Conservation (phyloP, 2,888 invertebrate genomes). For the Adelognathus sp. region DNA sequence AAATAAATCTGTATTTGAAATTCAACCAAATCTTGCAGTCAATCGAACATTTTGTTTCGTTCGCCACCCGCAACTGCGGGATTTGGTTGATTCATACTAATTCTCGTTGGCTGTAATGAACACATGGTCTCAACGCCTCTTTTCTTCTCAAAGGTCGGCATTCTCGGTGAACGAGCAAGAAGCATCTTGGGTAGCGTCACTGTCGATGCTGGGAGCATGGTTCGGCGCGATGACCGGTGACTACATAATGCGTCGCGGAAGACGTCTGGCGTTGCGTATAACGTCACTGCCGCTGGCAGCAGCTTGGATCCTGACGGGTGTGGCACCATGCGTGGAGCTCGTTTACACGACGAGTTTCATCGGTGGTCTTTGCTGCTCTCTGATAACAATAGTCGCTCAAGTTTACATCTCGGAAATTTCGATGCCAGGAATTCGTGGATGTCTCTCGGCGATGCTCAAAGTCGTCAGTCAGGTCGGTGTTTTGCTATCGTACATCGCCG, state of each 20-base stretch:
- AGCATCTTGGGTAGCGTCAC: slow-evolving; percentile 91
- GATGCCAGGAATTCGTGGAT: slow-evolving; percentile 92
- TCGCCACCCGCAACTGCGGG: too few relatives aligned
- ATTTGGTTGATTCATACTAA: too few relatives aligned
- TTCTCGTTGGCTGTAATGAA: too few relatives aligned
- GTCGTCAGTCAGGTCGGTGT: slow-evolving; percentile 93
- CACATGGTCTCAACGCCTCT: not conserved
- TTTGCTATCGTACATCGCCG: slow-evolving; percentile 91
- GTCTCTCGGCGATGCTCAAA: slow-evolving; percentile 93
- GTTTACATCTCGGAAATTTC: slow-evolving; percentile 97
- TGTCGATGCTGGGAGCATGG: slow-evolving; percentile 90
- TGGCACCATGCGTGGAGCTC: slow-evolving; percentile 89
- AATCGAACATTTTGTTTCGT: too few relatives aligned
- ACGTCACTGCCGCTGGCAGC: slow-evolving; percentile 89
- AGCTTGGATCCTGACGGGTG: slow-evolving; percentile 91
- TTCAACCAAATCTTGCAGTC: too few relatives aligned
- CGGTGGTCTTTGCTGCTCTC: slow-evolving; percentile 91
- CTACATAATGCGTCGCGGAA: slow-evolving; percentile 89
- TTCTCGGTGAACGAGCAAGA: slow-evolving; percentile 88
- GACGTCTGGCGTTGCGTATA: slow-evolving; percentile 87
- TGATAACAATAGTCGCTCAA: slow-evolving; percentile 89
- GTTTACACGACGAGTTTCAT: slow-evolving; percentile 93
- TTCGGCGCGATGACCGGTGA: slow-evolving; percentile 91
- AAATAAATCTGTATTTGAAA: too few relatives aligned
- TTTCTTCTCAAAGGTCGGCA: slow-evolving; percentile 77